Percentiles rank a stretch among this genome's conserved stretches.
Evolutionary conservation across 2,113 vertebrate species (phyloP).

Genomic region (Anhinga anhinga): DNA sequence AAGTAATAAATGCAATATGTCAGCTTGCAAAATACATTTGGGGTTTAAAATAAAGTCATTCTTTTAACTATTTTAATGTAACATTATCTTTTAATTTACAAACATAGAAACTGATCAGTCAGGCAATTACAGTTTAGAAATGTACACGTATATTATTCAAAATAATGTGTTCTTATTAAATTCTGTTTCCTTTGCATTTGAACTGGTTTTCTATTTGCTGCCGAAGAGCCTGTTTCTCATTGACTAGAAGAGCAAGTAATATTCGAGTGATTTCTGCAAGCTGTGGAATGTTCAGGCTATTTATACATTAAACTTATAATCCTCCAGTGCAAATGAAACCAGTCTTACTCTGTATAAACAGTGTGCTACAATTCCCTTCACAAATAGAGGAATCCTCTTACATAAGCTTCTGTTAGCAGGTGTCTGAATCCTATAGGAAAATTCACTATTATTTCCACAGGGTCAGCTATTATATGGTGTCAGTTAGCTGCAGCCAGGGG

Average conservation of each 20-base stretch:
- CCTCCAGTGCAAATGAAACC: background rate
- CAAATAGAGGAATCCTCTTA: background rate
- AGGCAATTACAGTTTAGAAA: background rate
- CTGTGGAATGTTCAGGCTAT: background rate
- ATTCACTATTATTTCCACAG: background rate
- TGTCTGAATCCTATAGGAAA: background rate
- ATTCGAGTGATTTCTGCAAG: background rate
- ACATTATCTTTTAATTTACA: background rate
- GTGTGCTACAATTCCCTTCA: background rate
- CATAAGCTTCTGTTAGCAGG: background rate
- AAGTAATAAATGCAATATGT: background rate
- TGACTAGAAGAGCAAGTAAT: background rate
- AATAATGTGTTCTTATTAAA: slow-evolving; percentile 6
- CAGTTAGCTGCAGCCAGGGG: background rate
- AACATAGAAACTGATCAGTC: background rate
- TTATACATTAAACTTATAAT: background rate
- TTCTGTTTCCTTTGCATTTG: slow-evolving; percentile 1
- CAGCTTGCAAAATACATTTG: background rate
- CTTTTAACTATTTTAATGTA: background rate
- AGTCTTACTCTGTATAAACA: background rate
- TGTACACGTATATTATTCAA: background rate
- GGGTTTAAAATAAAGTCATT: background rate
- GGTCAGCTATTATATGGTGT: background rate
- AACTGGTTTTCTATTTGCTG: background rate
- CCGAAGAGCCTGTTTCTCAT: background rate